A percentile compares a stretch with the other conserved stretches of the same genome.
These are phyloP conservation scores for Cerceris rybyensis DNA, from an alignment of 2,888 invertebrate genomes.

Conservation along the genomic window DNA sequence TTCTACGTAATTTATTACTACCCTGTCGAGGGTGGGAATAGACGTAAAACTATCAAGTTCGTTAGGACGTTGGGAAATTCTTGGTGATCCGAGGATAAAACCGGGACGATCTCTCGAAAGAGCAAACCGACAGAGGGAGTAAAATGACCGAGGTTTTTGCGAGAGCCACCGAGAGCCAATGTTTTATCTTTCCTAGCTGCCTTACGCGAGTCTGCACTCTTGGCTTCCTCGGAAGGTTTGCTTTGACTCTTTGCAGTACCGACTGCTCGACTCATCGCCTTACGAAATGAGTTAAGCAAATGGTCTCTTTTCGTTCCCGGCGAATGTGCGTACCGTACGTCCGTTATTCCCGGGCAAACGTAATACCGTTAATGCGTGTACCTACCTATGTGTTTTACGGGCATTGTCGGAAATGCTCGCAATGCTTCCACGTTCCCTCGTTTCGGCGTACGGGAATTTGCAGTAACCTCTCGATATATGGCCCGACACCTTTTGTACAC, in stretches of 20 bases:
- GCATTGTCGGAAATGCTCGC: background rate
- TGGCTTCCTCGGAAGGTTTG: conserved; percentile 14
- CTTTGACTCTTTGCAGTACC: conserved; percentile 33
- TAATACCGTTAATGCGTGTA: conserved; percentile 1
- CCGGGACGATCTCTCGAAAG: background rate
- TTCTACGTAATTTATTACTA: background rate
- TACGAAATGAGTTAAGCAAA: conserved; percentile 44
- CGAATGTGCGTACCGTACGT: background rate
- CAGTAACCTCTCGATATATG: background rate
- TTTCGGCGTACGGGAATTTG: background rate
- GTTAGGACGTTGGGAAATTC: conserved; percentile 19
- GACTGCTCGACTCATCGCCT: conserved; percentile 32
- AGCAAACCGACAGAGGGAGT: conserved; percentile 14
- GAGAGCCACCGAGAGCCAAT: background rate
- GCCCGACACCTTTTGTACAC: background rate
- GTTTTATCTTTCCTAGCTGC: conserved; percentile 1
- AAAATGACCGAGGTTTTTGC: conserved; percentile 29
- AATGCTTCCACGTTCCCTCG: conserved; percentile 4
- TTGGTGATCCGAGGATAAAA: background rate
- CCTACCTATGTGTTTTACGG: background rate
- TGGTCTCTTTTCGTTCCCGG: conserved; percentile 15
- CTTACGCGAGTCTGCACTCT: conserved; percentile 7
- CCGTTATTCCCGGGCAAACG: background rate
- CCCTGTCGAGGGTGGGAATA: background rate
- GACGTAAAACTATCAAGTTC: conserved; percentile 17